Base-by-base conservation (phyloP, 2,797 vertebrate genomes). In the Dermochelys coriacea region DNA sequence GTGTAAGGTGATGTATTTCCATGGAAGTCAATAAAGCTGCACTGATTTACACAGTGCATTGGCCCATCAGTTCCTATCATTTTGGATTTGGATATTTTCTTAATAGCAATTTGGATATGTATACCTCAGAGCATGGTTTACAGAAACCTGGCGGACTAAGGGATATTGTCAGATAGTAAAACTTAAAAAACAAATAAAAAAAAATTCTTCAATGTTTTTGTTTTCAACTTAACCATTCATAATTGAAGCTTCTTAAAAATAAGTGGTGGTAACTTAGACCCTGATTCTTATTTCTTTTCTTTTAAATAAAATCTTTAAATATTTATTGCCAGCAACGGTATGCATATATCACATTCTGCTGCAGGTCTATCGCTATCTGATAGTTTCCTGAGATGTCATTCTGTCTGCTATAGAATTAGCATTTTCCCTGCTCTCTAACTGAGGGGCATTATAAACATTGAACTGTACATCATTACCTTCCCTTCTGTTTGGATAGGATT, bases 251-350 rank as follows among this genome's bases (percentile, higher is more conserved):
- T 52, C 93, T 90, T 87, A 85, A 82, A 95, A 95, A 68, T 12
- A 94, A 82, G 45, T 91, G 11, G 52, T 84, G 8, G 54, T 88
- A 94, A 90, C 68, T 6, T 27, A 51, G 5, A 16, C 5, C 68
- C 64, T 88, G 55, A 92, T 92, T 91, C 88, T 4, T 83, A 6
- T 68, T 85, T 59, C 21, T 45, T 87, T 81, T 16, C 1, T 74
- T 79, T 6, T 80, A 16, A 89, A 93, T 57, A 89, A 80, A 87
- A 93, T 83, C n/a, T 61, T 94, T 93, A 96, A 93, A 80, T 83
- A 90, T 84, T 97, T 94, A 88, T 95, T 95, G 41, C 68, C 89
- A 92, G 93, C 80, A 87, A 87, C 7, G 29, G 29, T 47, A 54
- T 87, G 81, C 92, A 88, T 93, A 1, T 75, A 79, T 85, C 37